phyloP scores from a whole-genome alignment of 2,888 invertebrate genomes.

The Odontocolon sp. region DNA sequence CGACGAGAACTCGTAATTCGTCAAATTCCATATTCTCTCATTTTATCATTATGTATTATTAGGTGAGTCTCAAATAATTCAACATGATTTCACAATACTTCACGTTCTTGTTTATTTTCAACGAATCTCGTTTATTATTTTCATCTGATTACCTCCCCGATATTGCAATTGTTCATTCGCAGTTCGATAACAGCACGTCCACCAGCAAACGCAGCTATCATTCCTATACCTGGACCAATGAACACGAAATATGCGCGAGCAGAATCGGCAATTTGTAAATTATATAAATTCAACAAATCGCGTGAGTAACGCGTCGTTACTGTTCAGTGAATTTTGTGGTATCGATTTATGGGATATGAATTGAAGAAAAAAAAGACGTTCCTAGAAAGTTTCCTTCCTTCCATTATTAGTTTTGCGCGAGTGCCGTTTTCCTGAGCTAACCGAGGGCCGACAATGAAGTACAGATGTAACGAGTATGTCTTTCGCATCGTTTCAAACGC shows the following conservation, averaged over 20 bases:
- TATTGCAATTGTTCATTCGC: conserved; percentile 58
- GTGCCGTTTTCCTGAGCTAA: conserved; percentile 22
- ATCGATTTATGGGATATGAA: conserved; percentile 8
- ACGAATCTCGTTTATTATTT: conserved; percentile 56
- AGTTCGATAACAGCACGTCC: conserved; percentile 48
- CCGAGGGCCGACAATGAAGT: conserved; percentile 57
- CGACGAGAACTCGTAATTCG: too few species aligned
- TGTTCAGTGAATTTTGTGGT: conserved; percentile 51
- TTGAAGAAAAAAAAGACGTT: neutral
- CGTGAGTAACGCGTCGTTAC: conserved; percentile 24
- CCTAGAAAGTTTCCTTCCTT: too few species aligned
- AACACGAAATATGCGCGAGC: conserved; percentile 60
- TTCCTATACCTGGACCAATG: conserved; percentile 68
- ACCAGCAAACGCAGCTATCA: conserved; percentile 36
- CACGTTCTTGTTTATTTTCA: conserved; percentile 8
- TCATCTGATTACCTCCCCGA: conserved; percentile 58
- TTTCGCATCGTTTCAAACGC: conserved; percentile 55
- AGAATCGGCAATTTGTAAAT: conserved; percentile 59
- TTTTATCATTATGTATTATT: conserved; percentile 36
- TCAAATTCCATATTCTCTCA: neutral
- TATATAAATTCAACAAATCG: conserved; percentile 56
- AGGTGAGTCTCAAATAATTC: neutral
- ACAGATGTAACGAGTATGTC: conserved; percentile 65
- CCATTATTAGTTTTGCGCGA: neutral
- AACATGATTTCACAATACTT: neutral